A percentile compares a stretch with the other conserved stretches of the same genome.
phyloP scores from a whole-genome alignment of 2,888 invertebrate genomes.

The Drosophila suboccidentalis region DNA sequence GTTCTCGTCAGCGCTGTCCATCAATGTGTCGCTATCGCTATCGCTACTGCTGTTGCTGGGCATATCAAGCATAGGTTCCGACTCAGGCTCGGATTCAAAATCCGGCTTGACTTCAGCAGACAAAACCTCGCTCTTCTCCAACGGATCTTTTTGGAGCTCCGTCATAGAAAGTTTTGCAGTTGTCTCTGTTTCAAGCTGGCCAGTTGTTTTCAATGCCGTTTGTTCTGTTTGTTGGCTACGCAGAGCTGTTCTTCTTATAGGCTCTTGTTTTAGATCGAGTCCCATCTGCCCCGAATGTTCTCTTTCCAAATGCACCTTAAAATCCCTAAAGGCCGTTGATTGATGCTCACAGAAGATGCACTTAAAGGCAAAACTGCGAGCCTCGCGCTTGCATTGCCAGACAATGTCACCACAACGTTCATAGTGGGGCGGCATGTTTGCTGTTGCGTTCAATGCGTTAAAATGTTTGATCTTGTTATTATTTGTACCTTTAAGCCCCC shows the following conservation, averaged over 20 bases:
- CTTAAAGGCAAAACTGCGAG: slow-evolving; percentile 34
- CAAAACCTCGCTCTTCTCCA: background rate
- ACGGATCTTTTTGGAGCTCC: slow-evolving; percentile 2
- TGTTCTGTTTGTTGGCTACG: background rate
- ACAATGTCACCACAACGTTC: slow-evolving; percentile 39
- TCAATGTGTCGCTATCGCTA: background rate
- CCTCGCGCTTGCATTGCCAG: slow-evolving; percentile 12
- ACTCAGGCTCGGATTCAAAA: background rate
- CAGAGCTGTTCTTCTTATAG: background rate
- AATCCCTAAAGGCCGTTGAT: slow-evolving; percentile 30
- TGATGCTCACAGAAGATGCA: slow-evolving; percentile 34
- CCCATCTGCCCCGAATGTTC: slow-evolving; percentile 19
- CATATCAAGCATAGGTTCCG: background rate
- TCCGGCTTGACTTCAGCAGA: background rate
- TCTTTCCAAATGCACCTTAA: slow-evolving; percentile 35
- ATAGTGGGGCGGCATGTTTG: slow-evolving; percentile 17
- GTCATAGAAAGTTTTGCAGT: background rate
- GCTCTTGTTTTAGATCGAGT: background rate
- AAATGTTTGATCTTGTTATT: background rate
- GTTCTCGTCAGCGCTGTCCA: background rate
- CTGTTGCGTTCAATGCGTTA: background rate
- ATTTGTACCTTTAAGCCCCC: background rate
- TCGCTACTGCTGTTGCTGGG: background rate
- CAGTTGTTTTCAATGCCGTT: background rate
- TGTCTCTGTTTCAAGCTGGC: background rate